These are phyloP conservation scores for Quiscalus mexicanus DNA, from an alignment of 2,113 vertebrate species.

Conservation along the genomic window DNA sequence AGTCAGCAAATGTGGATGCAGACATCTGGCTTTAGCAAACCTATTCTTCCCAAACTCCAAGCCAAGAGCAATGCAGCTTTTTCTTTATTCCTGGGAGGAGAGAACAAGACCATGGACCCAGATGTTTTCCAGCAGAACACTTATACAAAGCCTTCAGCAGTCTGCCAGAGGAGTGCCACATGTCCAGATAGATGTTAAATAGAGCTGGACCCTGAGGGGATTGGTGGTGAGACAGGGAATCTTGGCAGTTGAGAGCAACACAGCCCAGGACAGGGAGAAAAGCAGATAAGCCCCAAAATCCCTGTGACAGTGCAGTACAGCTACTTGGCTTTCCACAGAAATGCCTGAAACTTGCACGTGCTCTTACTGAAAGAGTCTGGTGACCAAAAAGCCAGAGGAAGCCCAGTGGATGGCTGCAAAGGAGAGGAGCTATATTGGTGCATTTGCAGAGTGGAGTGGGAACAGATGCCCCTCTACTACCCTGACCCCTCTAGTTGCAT, in stretches of 20 bases:
- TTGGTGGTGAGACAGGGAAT: neutral
- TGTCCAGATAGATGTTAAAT: neutral
- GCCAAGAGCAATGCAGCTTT: neutral
- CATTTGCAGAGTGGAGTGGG: accelerated
- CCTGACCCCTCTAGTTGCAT: accelerated
- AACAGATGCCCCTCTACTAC: accelerated
- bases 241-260: neutral
- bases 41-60: neutral
- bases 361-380: neutral
- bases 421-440: neutral
- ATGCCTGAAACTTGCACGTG: accelerated
- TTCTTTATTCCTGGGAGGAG: neutral
- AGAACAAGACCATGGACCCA: neutral
- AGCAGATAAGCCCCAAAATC: neutral
- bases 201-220: neutral
- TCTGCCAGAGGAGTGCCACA: neutral
- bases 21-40: neutral
- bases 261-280: neutral
- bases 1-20: neutral
- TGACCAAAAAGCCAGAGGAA: neutral
- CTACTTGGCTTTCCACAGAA: neutral
- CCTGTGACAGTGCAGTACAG: neutral
- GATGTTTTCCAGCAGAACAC: neutral
- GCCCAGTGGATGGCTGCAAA: accelerated
- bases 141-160: neutral